phyloP scores from a whole-genome alignment of 2,888 invertebrate species.

The Cephus sareptanus region DNA sequence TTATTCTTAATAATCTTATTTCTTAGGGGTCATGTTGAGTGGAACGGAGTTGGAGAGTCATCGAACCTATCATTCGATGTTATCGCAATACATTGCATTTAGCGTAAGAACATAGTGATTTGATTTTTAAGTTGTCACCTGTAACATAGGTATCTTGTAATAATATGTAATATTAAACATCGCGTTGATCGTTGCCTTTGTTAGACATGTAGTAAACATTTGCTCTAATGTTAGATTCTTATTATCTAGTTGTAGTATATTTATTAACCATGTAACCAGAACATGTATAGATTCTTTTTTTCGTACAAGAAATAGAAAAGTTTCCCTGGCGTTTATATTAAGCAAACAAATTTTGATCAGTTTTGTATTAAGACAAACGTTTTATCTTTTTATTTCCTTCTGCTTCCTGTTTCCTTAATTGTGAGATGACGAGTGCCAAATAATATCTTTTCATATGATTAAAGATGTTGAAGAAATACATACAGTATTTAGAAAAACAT shows the following conservation, averaged over 20 bases:
- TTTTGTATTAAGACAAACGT: background rate
- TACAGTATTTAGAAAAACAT: background rate
- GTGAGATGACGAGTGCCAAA: background rate
- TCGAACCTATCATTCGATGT: background rate
- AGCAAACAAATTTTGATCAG: background rate
- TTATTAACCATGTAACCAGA: background rate
- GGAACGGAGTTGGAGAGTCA: background rate
- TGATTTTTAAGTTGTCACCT: background rate
- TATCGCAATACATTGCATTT: background rate
- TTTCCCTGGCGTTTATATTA: background rate
- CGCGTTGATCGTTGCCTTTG: background rate
- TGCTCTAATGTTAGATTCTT: background rate
- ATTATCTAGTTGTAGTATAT: background rate
- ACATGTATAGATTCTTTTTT: too few species aligned
- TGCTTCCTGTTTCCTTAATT: background rate
- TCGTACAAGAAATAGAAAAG: background rate
- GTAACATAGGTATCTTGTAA: background rate
- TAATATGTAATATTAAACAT: background rate
- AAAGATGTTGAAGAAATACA: background rate
- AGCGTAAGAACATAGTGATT: background rate
- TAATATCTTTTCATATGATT: background rate
- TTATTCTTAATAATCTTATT: background rate
- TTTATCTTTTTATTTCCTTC: background rate
- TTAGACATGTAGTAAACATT: background rate
- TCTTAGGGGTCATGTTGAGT: background rate